Percentiles rank a stretch among this genome's conserved stretches.
Conservation (phyloP, 1,140 invertebrate genomes). For the Drosophila ohnishii region DNA sequence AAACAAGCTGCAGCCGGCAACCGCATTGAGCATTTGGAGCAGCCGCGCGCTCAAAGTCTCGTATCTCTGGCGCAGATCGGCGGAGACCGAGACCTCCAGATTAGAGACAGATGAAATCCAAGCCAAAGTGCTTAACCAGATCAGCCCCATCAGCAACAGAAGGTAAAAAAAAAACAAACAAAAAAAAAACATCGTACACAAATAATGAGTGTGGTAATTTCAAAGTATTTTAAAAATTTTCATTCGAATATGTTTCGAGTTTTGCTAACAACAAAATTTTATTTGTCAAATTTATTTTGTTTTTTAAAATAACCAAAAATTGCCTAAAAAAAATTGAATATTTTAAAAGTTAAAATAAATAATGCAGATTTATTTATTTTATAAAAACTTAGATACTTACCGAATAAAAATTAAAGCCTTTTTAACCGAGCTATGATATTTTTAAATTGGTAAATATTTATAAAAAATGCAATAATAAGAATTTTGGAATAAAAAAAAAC, state of each 20-base stretch:
- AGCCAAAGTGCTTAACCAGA: conserved; percentile 36
- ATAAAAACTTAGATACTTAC: too few species aligned
- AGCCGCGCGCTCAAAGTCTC: conserved; percentile 24
- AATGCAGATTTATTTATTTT: too few species aligned
- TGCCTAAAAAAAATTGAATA: too few species aligned
- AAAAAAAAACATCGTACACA: too few species aligned
- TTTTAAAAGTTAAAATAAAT: too few species aligned
- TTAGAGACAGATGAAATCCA: conserved; percentile 38
- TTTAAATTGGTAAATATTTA: too few species aligned
- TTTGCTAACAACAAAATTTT: neutral
- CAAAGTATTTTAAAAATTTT: neutral
- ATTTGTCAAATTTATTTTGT: neutral
- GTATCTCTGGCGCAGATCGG: conserved; percentile 8
- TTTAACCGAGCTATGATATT: too few species aligned
- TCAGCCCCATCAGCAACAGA: conserved; percentile 22
- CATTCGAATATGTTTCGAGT: neutral
- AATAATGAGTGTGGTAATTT: neutral
- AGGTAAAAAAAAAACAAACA: conserved; percentile 2
- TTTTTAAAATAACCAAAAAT: too few species aligned
- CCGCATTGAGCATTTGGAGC: conserved; percentile 42
- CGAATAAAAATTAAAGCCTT: too few species aligned
- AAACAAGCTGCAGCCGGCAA: conserved; percentile 34
- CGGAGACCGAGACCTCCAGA: conserved; percentile 22
- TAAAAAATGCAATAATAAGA: too few species aligned
- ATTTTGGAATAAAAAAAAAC: too few species aligned